Percentiles rank a stretch among this genome's conserved stretches.
Conservation (phyloP, 2,888 invertebrate genomes). For the Volucella inanis region DNA sequence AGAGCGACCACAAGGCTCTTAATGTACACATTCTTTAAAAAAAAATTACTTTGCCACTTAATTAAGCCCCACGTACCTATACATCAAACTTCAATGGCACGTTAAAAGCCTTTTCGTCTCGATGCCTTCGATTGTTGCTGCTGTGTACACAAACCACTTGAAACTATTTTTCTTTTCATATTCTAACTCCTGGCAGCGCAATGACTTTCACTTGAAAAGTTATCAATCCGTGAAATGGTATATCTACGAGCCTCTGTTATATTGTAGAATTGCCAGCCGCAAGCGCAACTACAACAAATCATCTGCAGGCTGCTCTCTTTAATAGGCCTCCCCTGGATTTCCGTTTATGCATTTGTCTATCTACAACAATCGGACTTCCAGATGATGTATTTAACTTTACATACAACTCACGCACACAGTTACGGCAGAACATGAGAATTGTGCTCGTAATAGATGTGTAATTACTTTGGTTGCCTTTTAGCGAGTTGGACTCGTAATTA, state of each 20-base stretch:
- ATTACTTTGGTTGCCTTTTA: conserved; percentile 45
- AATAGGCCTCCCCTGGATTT: no score
- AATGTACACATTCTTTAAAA: conserved; percentile 61
- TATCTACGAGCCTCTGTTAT: conserved; percentile 5
- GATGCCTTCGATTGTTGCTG: conserved; percentile 41
- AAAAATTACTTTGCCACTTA: conserved; percentile 69
- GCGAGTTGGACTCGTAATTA: neutral
- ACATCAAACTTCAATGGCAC: conserved; percentile 64
- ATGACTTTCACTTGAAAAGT: conserved; percentile 69
- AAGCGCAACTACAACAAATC: no score
- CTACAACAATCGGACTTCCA: no score
- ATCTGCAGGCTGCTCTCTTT: no score
- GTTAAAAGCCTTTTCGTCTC: conserved; percentile 70
- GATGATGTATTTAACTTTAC: neutral
- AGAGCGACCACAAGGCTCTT: neutral
- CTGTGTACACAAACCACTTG: conserved; percentile 19
- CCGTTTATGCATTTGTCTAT: no score
- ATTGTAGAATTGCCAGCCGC: no score
- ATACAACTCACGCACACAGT: neutral
- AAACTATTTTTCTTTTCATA: conserved; percentile 33
- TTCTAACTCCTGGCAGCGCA: conserved; percentile 27
- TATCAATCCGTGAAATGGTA: conserved; percentile 70
- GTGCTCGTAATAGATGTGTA: conserved; percentile 37
- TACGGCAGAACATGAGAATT: no score
- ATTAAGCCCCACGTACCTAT: conserved; percentile 44